phyloP scores from a whole-genome alignment of 2,888 invertebrate species.

The Neoaliturus tenellus region DNA sequence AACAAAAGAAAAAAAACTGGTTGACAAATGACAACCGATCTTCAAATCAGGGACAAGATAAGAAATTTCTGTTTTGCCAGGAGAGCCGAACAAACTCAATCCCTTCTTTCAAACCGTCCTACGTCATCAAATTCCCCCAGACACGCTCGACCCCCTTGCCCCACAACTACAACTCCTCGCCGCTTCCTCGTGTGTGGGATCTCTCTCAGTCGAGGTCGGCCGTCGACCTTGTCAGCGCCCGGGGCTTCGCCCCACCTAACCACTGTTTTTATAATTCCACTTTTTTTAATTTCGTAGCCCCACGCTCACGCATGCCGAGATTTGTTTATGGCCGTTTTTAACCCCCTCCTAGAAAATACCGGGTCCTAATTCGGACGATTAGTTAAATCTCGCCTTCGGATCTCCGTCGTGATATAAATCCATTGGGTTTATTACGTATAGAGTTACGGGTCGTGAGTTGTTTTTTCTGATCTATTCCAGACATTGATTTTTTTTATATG shows the following conservation, averaged over 20 bases:
- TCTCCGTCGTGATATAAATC: conserved; percentile 6
- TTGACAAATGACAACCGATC: too few relatives aligned
- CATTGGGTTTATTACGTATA: neutral
- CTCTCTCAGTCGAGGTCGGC: neutral
- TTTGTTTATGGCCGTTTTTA: conserved; percentile 40
- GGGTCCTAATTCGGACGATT: conserved; percentile 35
- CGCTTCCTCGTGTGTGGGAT: too few relatives aligned
- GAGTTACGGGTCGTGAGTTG: neutral
- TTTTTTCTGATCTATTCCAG: too few relatives aligned
- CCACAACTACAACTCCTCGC: too few relatives aligned
- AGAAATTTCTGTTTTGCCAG: too few relatives aligned
- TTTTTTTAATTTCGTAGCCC: conserved; percentile 46
- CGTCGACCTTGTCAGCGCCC: conserved; percentile 16
- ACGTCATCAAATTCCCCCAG: too few relatives aligned
- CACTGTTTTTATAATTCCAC: conserved; percentile 46
- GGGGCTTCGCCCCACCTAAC: conserved; percentile 16
- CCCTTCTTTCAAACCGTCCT: too few relatives aligned
- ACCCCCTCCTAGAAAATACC: conserved; percentile 7
- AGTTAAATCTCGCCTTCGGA: neutral
- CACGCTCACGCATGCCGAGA: conserved; percentile 23
- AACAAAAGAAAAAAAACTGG: too few relatives aligned
- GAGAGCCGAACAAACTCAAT: too few relatives aligned
- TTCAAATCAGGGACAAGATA: too few relatives aligned
- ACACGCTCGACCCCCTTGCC: too few relatives aligned
- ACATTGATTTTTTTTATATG: too few relatives aligned